Percentiles rank a stretch among this genome's conserved stretches.
These are phyloP conservation scores for Adoxophyes honmai DNA, from an alignment of 1,140 invertebrate species.

Conservation along the genomic window DNA sequence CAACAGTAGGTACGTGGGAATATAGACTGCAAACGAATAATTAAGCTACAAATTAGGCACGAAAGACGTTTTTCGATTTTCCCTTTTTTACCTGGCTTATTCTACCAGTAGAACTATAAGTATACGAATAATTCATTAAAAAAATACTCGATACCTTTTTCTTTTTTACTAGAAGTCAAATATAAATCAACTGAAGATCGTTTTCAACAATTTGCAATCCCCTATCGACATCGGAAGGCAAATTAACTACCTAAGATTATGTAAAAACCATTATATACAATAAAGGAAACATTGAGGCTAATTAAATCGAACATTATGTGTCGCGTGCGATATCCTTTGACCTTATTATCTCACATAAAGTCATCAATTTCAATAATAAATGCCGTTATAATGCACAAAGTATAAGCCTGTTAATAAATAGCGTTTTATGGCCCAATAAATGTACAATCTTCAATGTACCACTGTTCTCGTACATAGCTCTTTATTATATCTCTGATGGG, in stretches of 20 bases:
- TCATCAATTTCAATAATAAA: conserved; percentile 71
- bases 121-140: too few species aligned
- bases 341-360: conserved; percentile 68
- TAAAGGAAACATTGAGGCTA: conserved; percentile 68
- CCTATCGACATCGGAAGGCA: conserved; percentile 2
- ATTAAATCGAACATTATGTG: conserved; percentile 73
- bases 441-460: conserved; percentile 31
- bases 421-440: conserved; percentile 49
- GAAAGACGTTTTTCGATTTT: too few species aligned
- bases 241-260: conserved; percentile 21
- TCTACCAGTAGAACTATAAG: too few species aligned
- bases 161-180: too few species aligned
- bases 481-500: conserved; percentile 8
- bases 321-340: conserved; percentile 58
- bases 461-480: conserved; percentile 10
- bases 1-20: too few species aligned
- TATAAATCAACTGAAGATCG: too few species aligned
- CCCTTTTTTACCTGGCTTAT: too few species aligned
- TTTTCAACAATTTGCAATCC: too few species aligned
- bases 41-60: too few species aligned
- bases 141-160: too few species aligned
- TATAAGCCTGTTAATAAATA: conserved; percentile 52
- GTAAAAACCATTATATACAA: conserved; percentile 33
- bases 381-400: conserved; percentile 57
- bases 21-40: too few species aligned